Base-by-base conservation (phyloP, 1,140 invertebrate species). In the Hylaeus anthracinus region DNA sequence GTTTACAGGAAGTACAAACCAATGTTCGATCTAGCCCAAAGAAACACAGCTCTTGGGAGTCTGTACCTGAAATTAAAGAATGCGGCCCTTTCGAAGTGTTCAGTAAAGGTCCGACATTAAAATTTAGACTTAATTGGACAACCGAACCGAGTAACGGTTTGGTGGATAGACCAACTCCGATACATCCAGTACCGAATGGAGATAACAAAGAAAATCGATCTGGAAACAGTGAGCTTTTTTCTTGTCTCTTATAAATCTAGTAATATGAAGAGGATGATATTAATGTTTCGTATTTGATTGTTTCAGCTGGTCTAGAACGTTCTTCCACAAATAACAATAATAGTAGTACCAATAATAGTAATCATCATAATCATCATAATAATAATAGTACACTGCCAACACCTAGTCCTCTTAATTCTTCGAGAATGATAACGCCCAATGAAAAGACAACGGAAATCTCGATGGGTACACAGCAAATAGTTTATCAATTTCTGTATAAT, bases 401-500 rank as follows among this genome's bases (percentile, higher is more conserved):
- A 73, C 78, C 92, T 90, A 93, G 91, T 90, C 90, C 90, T n/a
- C 81, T 91, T 61, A 87, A 91, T 67, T 87, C 91, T 55, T 88
- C 91, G 60, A 93, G 92, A 79, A 90, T 92, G 51, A 86, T 88
- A 39, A 79, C 89, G 48, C 51, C 88, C 26, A 87, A 81, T 65
- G 91, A 91, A 43, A 93, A 93, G 76, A 79, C 85, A 26, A 26
- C 26, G 26, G 91, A 93, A 39, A 84, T 83, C 12, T 85, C 86
- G 92, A 87, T 93, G 93, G 82, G 81, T 77, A 90, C 88, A 12
- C 92, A 90, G 53, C 96, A 97, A 93, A 97, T 99, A 75, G 97
- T 98, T 79, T 99, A 99, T 94, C 98, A 99, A 93, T 99, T 99
- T 94, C 95, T 98, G 79, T 99, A 98, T 90, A 98, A 98, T 92